Evolutionary conservation across 2,797 vertebrate species (phyloP), one percentile per base, ranked within the genome.

Genomic region (Sparidentex hasta): DNA sequence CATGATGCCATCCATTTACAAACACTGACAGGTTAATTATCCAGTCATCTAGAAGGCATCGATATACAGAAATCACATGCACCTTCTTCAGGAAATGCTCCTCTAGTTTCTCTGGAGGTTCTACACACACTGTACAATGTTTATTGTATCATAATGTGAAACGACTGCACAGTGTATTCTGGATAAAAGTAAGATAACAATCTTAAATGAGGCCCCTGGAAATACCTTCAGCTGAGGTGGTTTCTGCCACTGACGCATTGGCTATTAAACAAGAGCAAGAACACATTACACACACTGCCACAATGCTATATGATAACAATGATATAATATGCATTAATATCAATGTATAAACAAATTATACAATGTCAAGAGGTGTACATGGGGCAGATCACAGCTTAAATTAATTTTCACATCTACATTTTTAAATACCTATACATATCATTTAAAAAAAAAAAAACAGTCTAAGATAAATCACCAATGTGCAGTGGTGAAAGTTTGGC

Each of bases 401-500:
- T 90, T 82, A 90, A 80, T 80, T 52, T 90, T 92, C 84, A 93
- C 91, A 92, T 89, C 71, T 90, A 88, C n/a, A 58, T 86, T 78
- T 88, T 93, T 87, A 90, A 93, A 90, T 89, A 92, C 29, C 78
- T 87, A 84, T 88, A 89, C 83, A 90, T 88, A 67, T 72, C 27
- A 82, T 58, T 83, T 82, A 86, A 83, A 63, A 17, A 74, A 76
- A 43, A 51, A 52, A 44, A 76, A 84, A 74, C 76, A 78, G 69
- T 76, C 75, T 38, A 88, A 80, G 78, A 67, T 80, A 90, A 78
- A 89, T 92, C 89, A 93, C 92, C 83, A 58, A 88, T 92, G 88
- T 93, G 90, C 90, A 87, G 78, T 84, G 80, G 90, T 92, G 85
- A 91, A 84, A 72, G 50, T 91, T 94, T 95, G 94, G 93, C 94